Percentiles rank a stretch among this genome's conserved stretches.
These are phyloP conservation scores for Galeopterus variegatus DNA, from an alignment of 2,113 vertebrate species.

Conservation along the genomic window DNA sequence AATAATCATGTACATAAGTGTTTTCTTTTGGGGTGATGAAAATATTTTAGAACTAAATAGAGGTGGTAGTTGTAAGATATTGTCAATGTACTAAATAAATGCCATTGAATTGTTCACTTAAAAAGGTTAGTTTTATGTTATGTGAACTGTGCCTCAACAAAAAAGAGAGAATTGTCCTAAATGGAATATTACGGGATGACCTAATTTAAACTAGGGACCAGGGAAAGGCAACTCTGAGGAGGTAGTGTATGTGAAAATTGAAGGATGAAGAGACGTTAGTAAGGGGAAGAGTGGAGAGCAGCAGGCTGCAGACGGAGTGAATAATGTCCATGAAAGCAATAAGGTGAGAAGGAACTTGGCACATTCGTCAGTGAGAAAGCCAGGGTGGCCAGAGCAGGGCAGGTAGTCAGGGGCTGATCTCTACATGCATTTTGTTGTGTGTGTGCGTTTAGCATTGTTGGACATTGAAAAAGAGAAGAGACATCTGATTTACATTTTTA, in stretches of 20 bases:
- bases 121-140: neutral
- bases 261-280: neutral
- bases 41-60: neutral
- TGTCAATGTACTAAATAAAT: neutral
- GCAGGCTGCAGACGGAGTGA: neutral
- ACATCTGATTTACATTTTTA: neutral
- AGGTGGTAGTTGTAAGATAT: neutral
- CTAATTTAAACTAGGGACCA: neutral
- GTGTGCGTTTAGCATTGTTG: neutral
- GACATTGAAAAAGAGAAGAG: neutral
- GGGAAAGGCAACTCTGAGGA: neutral
- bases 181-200: neutral
- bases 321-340: neutral
- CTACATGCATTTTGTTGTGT: neutral
- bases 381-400: rapidly evolving
- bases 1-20: neutral
- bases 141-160: neutral
- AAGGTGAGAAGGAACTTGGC: neutral
- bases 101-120: neutral
- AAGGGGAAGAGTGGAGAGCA: neutral
- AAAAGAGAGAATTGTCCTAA: neutral
- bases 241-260: neutral
- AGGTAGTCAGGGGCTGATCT: neutral
- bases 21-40: neutral
- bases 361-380: neutral